Conservation (phyloP, 2,113 vertebrate species). For the Etheostoma spectabile region DNA sequence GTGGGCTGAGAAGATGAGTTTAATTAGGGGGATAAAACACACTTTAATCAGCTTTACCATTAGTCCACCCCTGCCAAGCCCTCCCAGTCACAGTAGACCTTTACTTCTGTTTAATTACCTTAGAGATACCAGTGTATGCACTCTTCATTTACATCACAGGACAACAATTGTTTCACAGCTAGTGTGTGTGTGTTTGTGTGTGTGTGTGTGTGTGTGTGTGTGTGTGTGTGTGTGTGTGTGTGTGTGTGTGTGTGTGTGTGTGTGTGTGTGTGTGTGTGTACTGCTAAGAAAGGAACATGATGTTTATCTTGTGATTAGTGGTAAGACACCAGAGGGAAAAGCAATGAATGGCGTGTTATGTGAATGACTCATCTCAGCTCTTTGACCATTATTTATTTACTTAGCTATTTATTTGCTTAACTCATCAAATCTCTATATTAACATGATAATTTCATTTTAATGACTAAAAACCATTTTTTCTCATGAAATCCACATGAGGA, state of each 20-base stretch:
- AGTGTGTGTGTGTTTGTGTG: constrained; percentile 35
- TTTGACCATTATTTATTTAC: constrained; percentile 27
- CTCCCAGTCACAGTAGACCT: constrained; percentile 76
- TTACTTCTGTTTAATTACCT: constrained; percentile 80
- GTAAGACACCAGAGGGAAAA: constrained; percentile 47
- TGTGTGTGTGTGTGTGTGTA: constrained; percentile 28
- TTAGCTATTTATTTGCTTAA: constrained; percentile 13
- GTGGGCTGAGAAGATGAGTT: constrained; percentile 68
- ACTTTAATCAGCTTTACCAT: constrained; percentile 81
- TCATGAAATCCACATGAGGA: neutral
- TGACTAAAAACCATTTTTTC: neutral
- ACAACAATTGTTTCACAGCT: constrained; percentile 66
- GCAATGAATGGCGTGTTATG: constrained; percentile 18
- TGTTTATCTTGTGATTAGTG: constrained; percentile 71
- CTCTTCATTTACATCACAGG: constrained; percentile 72
- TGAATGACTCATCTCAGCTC: constrained; percentile 37
- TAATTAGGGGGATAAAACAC: constrained; percentile 78
- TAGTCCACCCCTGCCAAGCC: constrained; percentile 72
- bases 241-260: constrained; percentile 42
- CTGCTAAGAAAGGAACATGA: constrained; percentile 56
- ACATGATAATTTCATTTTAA: constrained; percentile 2
- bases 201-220: constrained; percentile 26
- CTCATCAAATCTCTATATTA: constrained; percentile 24
- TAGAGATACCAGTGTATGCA: constrained; percentile 70
- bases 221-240: constrained; percentile 24